Percentiles rank a stretch among this genome's conserved stretches.
Conservation (phyloP, 2,797 vertebrate genomes). For the Pangasius macronema region DNA sequence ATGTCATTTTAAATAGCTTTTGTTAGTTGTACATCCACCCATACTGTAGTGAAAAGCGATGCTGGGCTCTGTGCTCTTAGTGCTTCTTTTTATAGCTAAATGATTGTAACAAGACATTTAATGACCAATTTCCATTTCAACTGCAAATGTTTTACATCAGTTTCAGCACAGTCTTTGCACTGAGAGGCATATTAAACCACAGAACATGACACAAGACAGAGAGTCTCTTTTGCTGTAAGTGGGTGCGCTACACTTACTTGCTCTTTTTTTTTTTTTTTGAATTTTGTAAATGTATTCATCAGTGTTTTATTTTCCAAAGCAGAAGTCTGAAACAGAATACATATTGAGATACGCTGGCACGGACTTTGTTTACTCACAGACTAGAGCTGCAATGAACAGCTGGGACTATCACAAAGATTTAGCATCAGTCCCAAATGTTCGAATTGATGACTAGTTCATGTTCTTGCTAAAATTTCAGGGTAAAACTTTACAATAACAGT, state of each 20-base stretch:
- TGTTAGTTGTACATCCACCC: neutral
- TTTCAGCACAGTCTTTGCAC: neutral
- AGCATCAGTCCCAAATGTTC: neutral
- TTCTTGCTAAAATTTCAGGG: neutral
- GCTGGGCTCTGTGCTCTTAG: neutral
- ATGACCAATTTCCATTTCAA: conserved; percentile 7
- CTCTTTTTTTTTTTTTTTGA: neutral
- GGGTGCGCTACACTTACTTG: neutral
- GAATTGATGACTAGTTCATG: neutral
- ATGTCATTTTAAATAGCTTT: neutral
- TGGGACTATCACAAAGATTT: conserved; percentile 7
- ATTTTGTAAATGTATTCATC: neutral
- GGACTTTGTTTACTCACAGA: neutral
- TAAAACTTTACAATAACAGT: no score
- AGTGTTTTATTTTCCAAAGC: conserved; percentile 2
- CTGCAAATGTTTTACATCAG: neutral
- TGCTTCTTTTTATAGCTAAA: neutral
- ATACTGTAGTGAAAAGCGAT: neutral
- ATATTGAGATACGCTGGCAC: conserved; percentile 2
- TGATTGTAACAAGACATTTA: neutral
- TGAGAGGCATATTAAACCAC: neutral
- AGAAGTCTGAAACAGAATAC: neutral
- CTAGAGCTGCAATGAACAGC: neutral
- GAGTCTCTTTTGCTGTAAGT: neutral
- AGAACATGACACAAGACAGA: neutral